These are phyloP conservation scores for Porites australiensis DNA, from an alignment of 64 coral and sea anemone genomes.

Conservation along the genomic window DNA sequence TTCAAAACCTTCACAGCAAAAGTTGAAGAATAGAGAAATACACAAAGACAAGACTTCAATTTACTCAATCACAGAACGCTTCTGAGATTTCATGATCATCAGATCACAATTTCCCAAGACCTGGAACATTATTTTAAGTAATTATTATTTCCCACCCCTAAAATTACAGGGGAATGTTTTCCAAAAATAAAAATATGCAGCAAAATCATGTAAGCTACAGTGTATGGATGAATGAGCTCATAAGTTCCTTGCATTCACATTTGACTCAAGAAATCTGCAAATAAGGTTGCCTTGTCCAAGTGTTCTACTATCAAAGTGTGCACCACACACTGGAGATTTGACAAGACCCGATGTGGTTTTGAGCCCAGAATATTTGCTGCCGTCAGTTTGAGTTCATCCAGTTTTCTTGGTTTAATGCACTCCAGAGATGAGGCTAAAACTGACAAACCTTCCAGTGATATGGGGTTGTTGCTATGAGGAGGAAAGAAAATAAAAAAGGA, in stretches of 20 bases:
- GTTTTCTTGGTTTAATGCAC: constrained; percentile 54
- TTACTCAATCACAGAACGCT: no score
- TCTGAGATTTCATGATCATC: no score
- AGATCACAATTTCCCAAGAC: no score
- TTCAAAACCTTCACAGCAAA: no score
- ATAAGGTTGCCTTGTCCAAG: constrained; percentile 61
- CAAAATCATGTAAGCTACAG: no score
- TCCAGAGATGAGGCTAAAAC: constrained; percentile 50
- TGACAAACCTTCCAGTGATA: constrained; percentile 27
- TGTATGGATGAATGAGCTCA: no score
- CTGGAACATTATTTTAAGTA: no score
- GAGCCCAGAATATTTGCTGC: constrained; percentile 40
- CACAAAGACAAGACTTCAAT: no score
- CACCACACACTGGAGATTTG: constrained; percentile 38
- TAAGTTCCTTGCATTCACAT: constrained; percentile 14
- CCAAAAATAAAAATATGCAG: no score
- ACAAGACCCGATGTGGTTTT: constrained; percentile 33
- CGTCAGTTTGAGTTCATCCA: constrained; percentile 66
- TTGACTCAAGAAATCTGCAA: constrained; percentile 73
- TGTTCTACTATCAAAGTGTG: constrained; percentile 50
- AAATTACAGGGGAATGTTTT: no score
- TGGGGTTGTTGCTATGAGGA: background rate
- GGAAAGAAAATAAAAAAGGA: background rate
- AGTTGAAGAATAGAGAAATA: no score
- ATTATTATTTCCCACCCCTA: no score